These are phyloP conservation scores for Camponotus fellah DNA, from an alignment of 2,888 invertebrate species.

Conservation along the genomic window DNA sequence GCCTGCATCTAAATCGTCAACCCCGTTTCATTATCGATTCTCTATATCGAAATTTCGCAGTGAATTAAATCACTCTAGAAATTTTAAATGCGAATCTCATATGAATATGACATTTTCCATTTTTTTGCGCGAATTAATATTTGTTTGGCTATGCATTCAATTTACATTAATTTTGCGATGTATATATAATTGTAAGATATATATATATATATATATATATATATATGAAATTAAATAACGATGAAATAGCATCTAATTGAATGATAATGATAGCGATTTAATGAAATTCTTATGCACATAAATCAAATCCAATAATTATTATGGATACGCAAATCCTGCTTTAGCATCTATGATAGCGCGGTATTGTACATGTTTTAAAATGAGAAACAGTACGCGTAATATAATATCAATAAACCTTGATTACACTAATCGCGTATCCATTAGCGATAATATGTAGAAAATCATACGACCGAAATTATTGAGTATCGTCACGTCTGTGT, in stretches of 20 bases:
- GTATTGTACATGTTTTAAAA: constrained; percentile 21
- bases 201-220: no score
- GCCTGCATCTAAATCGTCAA: constrained; percentile 10
- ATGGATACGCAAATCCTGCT: constrained; percentile 19
- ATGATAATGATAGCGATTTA: neutral
- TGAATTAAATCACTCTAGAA: constrained; percentile 16
- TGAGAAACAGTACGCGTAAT: neutral
- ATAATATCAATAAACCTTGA: constrained; percentile 30
- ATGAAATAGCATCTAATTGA: neutral
- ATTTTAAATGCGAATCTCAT: neutral
- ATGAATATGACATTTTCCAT: neutral
- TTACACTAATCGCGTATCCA: constrained; percentile 39
- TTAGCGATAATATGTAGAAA: constrained; percentile 54
- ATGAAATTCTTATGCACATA: constrained; percentile 18
- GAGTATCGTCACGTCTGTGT: constrained; percentile 22
- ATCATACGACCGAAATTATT: constrained; percentile 41
- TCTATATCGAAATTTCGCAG: neutral
- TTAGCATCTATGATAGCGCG: neutral
- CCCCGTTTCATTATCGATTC: constrained; percentile 20
- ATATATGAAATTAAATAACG: constrained; percentile 12
- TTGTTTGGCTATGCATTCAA: neutral
- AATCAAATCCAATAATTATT: constrained; percentile 33
- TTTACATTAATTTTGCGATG: neutral
- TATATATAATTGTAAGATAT: neutral
- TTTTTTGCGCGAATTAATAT: neutral